Conservation (phyloP, 1,140 invertebrate genomes). For the Bathynomus jamesi region DNA sequence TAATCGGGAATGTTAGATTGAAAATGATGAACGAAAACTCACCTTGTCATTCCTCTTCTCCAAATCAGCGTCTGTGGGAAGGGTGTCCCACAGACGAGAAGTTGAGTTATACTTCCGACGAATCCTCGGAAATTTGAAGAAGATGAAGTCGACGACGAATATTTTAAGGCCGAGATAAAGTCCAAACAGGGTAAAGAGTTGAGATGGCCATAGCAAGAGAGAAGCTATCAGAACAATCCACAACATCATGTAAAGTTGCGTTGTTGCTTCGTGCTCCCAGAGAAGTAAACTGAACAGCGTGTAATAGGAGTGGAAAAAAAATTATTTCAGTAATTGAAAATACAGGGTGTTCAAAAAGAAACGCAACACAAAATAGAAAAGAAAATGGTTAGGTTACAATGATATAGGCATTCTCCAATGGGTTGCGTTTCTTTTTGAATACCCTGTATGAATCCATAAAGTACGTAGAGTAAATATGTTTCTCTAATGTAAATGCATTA, state of each 20-base stretch:
- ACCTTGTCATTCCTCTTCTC: slow-evolving; percentile 39
- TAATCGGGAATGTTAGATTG: too few relatives aligned
- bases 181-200: slow-evolving; percentile 39
- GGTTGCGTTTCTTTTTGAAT: too few relatives aligned
- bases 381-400: too few relatives aligned
- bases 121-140: slow-evolving; percentile 44
- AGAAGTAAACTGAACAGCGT: slow-evolving; percentile 40
- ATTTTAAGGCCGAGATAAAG: slow-evolving; percentile 42
- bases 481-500: too few relatives aligned
- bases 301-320: slow-evolving; percentile 19
- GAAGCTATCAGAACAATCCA: slow-evolving; percentile 39
- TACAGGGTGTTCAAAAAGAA: too few relatives aligned
- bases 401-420: too few relatives aligned
- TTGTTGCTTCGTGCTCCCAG: slow-evolving; percentile 43
- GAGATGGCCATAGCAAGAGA: slow-evolving; percentile 38
- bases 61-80: slow-evolving; percentile 45
- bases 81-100: slow-evolving; percentile 42
- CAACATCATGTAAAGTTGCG: slow-evolving; percentile 40
- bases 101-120: slow-evolving; percentile 44
- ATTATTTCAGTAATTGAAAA: not conserved
- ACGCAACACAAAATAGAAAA: too few relatives aligned
- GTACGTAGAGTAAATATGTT: too few relatives aligned
- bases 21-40: too few relatives aligned
- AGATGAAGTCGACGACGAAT: slow-evolving; percentile 45
- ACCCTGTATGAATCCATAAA: too few relatives aligned